Evolutionary conservation across 2,888 invertebrate genomes (phyloP).

Genomic region (Dioctria rufipes): DNA sequence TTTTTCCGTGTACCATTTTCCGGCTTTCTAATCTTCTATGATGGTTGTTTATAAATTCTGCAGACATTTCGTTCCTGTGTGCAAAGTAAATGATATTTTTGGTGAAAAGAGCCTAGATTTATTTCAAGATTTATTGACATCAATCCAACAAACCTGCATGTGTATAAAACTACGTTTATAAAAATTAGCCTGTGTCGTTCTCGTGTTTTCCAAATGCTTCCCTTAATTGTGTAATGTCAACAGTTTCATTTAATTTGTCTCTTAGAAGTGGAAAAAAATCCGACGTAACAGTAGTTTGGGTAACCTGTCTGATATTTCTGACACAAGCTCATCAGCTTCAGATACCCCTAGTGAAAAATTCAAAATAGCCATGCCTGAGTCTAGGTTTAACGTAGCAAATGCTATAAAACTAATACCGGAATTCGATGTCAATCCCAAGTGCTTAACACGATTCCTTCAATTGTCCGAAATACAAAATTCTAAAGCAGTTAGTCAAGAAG

Average conservation of each 20-base stretch:
- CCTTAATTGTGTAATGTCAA: no score
- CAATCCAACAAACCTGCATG: no score
- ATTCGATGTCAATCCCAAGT: not conserved
- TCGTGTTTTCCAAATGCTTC: no score
- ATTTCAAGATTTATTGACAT: no score
- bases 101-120: no score
- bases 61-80: no score
- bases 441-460: not conserved
- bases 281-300: not conserved
- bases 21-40: no score
- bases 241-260: not conserved
- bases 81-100: no score
- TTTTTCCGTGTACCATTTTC: no score
- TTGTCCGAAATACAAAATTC: not conserved
- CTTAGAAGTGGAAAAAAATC: not conserved
- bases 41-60: no score
- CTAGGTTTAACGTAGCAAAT: not conserved
- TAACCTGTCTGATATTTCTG: not conserved
- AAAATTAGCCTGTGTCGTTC: no score
- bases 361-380: not conserved
- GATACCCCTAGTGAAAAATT: not conserved
- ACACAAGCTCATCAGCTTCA: not conserved
- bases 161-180: no score
- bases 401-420: constrained; percentile 17
- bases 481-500: not conserved